Conservation (phyloP, 2,888 invertebrate species). For the Eupithecia pulchellata region DNA sequence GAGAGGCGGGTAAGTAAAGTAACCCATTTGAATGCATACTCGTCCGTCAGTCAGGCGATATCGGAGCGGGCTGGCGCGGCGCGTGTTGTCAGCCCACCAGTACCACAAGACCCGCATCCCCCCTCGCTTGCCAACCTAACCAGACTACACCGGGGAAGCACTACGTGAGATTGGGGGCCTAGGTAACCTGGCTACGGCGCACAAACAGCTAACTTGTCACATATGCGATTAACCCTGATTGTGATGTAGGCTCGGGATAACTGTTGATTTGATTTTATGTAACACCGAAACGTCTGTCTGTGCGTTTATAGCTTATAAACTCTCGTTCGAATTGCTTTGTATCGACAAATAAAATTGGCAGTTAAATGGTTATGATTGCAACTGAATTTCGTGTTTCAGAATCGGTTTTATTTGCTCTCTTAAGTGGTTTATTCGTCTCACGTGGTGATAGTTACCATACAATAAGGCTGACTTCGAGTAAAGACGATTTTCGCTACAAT, state of each 20-base stretch:
- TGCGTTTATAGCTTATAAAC: constrained; percentile 83
- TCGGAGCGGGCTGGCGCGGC: constrained; percentile 73
- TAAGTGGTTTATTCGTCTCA: constrained; percentile 52
- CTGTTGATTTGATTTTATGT: constrained; percentile 86
- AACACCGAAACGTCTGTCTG: constrained; percentile 83
- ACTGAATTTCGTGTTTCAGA: constrained; percentile 67
- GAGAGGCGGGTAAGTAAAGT: constrained; percentile 85
- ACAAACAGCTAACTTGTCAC: constrained; percentile 82
- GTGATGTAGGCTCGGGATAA: constrained; percentile 85
- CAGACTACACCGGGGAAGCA: constrained; percentile 30
- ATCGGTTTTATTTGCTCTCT: constrained; percentile 59
- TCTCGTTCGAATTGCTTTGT: constrained; percentile 77
- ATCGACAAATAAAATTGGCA: constrained; percentile 79
- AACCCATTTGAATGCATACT: constrained; percentile 91
- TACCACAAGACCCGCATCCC: constrained; percentile 53
- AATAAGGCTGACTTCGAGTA: background rate
- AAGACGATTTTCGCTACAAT: background rate
- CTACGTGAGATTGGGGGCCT: constrained; percentile 51
- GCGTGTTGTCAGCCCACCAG: constrained; percentile 68
- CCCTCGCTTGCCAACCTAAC: constrained; percentile 34
- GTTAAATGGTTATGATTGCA: constrained; percentile 71
- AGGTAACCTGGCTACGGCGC: constrained; percentile 62
- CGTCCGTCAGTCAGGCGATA: constrained; percentile 90
- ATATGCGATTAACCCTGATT: constrained; percentile 84
- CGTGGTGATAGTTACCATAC: constrained; percentile 25